phyloP scores from a whole-genome alignment of 2,888 invertebrate genomes.

The Morpho helenor region DNA sequence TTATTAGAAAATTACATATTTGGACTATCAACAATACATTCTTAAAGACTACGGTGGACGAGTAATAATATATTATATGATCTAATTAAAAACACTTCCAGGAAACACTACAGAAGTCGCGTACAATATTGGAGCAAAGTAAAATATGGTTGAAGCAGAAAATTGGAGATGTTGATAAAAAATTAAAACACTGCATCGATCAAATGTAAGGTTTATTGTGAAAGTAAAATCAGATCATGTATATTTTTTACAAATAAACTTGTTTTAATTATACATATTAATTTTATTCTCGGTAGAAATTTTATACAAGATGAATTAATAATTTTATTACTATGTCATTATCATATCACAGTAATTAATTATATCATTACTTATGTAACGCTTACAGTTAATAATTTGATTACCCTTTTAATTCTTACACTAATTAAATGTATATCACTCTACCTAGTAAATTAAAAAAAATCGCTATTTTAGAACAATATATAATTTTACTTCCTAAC shows the following conservation, averaged over 20 bases:
- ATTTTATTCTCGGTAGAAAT: conserved; percentile 7
- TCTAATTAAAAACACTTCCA: conserved; percentile 26
- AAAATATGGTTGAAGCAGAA: conserved; percentile 51
- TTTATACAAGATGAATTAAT: conserved; percentile 9
- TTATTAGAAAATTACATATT: too few species aligned
- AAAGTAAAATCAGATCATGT: conserved; percentile 37
- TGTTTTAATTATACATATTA: conserved; percentile 10
- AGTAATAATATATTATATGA: too few species aligned
- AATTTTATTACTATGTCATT: conserved; percentile 37
- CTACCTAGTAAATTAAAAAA: too few species aligned
- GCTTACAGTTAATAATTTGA: conserved; percentile 2
- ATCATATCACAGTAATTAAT: conserved; percentile 41
- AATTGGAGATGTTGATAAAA: conserved; percentile 54
- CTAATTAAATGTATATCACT: background rate
- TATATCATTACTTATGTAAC: conserved; percentile 28
- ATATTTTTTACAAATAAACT: conserved; percentile 16
- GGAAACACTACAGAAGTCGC: conserved; percentile 44
- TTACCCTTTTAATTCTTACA: background rate
- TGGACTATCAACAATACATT: too few species aligned
- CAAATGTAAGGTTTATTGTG: conserved; percentile 46
- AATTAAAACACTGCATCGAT: conserved; percentile 57
- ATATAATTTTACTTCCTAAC: too few species aligned
- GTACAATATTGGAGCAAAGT: conserved; percentile 48
- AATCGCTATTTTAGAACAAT: too few species aligned
- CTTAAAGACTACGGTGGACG: too few species aligned